Conservation (phyloP, 2,797 vertebrate species). For the Halcyon badia region DNA sequence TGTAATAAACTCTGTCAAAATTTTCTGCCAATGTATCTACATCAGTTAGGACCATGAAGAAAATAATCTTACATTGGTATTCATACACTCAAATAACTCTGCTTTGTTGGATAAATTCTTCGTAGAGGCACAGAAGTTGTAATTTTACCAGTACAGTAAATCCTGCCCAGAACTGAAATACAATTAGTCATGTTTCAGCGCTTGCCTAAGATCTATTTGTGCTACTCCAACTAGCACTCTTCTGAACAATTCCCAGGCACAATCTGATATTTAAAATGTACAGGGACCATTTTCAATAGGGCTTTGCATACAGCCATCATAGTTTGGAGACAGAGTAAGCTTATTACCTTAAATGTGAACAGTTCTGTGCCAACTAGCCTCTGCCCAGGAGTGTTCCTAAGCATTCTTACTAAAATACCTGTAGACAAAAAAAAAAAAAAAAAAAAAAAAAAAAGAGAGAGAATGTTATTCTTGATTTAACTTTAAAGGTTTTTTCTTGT, state of each 20-base stretch:
- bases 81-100: not conserved
- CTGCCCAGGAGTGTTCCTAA: not conserved
- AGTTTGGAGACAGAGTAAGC: not conserved
- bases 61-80: not conserved
- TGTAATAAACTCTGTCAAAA: not conserved
- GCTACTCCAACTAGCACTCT: rapidly evolving
- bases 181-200: not conserved
- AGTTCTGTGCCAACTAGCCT: not conserved
- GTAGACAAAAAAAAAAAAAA: not conserved
- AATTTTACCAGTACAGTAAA: not conserved
- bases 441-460: too few relatives aligned
- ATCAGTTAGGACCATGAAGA: not conserved
- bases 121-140: not conserved
- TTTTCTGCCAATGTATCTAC: not conserved
- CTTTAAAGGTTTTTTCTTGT: rapidly evolving
- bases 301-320: not conserved
- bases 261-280: not conserved
- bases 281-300: not conserved
- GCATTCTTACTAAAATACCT: not conserved
- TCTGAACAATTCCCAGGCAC: not conserved
- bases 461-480: not conserved
- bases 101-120: not conserved
- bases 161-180: not conserved
- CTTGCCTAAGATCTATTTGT: not conserved
- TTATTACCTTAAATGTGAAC: not conserved